These are phyloP conservation scores for Monopis laevigella DNA, from an alignment of 2,888 invertebrate genomes.

Conservation along the genomic window DNA sequence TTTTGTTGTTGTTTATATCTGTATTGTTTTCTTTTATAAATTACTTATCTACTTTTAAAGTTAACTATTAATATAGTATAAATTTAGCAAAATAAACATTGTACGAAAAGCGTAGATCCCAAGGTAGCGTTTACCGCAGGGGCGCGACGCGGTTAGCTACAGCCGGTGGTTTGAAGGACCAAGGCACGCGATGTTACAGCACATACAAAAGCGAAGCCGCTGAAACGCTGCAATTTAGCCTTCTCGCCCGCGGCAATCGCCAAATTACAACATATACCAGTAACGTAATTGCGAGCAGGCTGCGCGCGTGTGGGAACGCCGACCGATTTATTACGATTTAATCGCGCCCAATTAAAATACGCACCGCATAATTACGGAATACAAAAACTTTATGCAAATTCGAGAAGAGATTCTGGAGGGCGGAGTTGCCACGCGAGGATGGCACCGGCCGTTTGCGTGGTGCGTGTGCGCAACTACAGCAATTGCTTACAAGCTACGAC, in stretches of 20 bases:
- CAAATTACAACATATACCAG: constrained; percentile 49
- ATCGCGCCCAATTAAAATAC: constrained; percentile 59
- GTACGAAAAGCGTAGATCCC: too few relatives aligned
- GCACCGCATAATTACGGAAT: constrained; percentile 45
- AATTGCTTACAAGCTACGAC: too few relatives aligned
- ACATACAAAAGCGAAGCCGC: constrained; percentile 18
- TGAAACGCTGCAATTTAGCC: constrained; percentile 50
- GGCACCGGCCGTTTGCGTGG: constrained; percentile 15
- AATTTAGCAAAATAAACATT: too few relatives aligned
- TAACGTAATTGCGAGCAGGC: constrained; percentile 48
- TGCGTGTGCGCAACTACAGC: too few relatives aligned
- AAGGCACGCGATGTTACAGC: constrained; percentile 8
- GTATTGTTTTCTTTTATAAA: not conserved
- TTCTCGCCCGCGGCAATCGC: constrained; percentile 43
- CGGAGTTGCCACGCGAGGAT: constrained; percentile 26
- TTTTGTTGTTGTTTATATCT: not conserved
- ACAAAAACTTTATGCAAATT: constrained; percentile 51
- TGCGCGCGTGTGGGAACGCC: constrained; percentile 50
- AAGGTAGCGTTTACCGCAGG: too few relatives aligned
- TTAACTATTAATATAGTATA: too few relatives aligned
- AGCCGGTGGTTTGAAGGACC: too few relatives aligned
- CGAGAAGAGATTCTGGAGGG: constrained; percentile 19
- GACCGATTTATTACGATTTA: constrained; percentile 62
- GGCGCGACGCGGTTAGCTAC: too few relatives aligned
- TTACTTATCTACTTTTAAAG: not conserved